These are phyloP conservation scores for Rhogogaster chlorosoma DNA, from an alignment of 2,888 invertebrate species.

Conservation along the genomic window DNA sequence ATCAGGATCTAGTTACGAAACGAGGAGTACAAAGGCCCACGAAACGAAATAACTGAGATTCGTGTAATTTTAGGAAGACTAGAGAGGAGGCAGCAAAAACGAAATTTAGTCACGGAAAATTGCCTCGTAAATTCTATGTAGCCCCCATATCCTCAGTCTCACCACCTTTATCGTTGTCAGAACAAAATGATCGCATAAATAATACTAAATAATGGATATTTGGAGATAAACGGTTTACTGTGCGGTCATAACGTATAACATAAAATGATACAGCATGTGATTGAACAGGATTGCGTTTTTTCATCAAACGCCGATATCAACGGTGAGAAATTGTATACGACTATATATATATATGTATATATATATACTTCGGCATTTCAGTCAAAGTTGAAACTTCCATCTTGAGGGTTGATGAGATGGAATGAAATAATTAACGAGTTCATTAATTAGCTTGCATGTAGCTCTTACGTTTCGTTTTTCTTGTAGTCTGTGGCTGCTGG, in stretches of 20 bases:
- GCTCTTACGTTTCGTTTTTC: constrained; percentile 26
- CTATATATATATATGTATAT: too few species aligned
- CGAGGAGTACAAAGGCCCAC: background rate
- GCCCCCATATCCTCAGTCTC: background rate
- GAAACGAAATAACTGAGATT: background rate
- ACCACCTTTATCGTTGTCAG: background rate
- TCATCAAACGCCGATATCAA: background rate
- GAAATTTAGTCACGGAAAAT: background rate
- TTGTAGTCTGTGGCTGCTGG: background rate
- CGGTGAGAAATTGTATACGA: background rate
- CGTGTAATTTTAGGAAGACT: background rate
- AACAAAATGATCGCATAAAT: background rate
- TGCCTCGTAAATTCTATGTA: background rate
- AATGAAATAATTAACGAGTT: constrained; percentile 37
- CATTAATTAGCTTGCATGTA: constrained; percentile 22
- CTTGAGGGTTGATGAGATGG: background rate
- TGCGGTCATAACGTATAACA: background rate
- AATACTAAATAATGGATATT: background rate
- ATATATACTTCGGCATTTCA: background rate
- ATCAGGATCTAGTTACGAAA: background rate
- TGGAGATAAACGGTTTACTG: background rate
- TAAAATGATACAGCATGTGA: background rate
- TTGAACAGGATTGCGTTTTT: background rate
- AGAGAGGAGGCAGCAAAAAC: background rate
- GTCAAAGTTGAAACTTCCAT: background rate